Conservation (phyloP, 2,888 invertebrate species). For the Hirtodrosophila duncani region DNA sequence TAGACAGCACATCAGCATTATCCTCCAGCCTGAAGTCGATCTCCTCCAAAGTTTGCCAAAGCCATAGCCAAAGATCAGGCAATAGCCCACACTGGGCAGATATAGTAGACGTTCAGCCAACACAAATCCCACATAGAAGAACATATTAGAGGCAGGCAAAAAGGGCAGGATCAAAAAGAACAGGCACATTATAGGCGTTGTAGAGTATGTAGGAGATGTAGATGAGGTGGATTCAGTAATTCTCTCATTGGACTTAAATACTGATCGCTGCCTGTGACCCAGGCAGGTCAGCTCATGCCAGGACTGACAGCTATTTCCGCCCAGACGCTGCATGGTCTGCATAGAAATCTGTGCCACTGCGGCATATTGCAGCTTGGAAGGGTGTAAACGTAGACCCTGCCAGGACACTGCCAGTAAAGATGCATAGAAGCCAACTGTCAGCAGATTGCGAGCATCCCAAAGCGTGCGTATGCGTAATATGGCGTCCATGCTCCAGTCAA, state of each 20-base stretch:
- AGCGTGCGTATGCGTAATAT: constrained; percentile 89
- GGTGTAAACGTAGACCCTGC: constrained; percentile 15
- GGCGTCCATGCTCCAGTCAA: constrained; percentile 99
- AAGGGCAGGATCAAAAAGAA: constrained; percentile 93
- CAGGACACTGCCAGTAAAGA: constrained; percentile 14
- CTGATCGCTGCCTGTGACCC: constrained; percentile 79
- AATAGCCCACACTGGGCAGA: constrained; percentile 96
- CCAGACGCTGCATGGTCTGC: constrained; percentile 49
- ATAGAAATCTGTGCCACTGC: constrained; percentile 45
- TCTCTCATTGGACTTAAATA: neutral
- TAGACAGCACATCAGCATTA: constrained; percentile 59
- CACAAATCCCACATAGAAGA: constrained; percentile 99
- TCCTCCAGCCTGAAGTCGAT: neutral
- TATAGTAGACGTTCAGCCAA: constrained; percentile 97
- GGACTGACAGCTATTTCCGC: constrained; percentile 83
- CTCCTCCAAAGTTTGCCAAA: constrained; percentile 78
- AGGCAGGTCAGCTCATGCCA: constrained; percentile 81
- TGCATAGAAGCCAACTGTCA: constrained; percentile 86
- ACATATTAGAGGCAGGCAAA: constrained; percentile 95
- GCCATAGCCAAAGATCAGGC: constrained; percentile 90
- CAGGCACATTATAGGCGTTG: constrained; percentile 8
- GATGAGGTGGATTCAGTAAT: neutral
- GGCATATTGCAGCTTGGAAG: constrained; percentile 15
- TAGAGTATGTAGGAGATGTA: neutral
- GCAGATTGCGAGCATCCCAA: constrained; percentile 87